These are phyloP conservation scores for Triplophysa dalaica DNA, from an alignment of 2,113 vertebrate genomes.

Conservation along the genomic window DNA sequence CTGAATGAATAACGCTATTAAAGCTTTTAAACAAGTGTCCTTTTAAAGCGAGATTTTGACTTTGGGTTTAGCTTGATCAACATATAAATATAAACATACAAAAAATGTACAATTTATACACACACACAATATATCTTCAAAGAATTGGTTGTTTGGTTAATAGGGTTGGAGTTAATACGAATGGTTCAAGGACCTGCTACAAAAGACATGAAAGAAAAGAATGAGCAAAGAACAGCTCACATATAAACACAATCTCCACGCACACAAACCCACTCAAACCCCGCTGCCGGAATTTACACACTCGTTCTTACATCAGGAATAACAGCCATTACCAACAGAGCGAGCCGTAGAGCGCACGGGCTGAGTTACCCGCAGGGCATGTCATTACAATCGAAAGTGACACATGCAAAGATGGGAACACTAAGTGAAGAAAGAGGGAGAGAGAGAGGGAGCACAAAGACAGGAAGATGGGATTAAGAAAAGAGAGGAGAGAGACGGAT, in stretches of 20 bases:
- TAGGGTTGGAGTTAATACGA: background rate
- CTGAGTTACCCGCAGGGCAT: conserved; percentile 73
- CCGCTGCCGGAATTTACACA: conserved; percentile 69
- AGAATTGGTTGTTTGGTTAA: no score
- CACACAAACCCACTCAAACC: conserved; percentile 29
- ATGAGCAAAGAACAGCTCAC: conserved; percentile 33
- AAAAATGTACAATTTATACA: background rate
- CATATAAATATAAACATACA: background rate
- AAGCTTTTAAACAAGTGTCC: background rate
- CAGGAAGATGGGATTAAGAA: conserved; percentile 27
- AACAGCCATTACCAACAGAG: conserved; percentile 75
- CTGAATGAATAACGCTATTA: background rate
- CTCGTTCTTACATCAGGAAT: conserved; percentile 69
- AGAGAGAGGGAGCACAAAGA: conserved; percentile 31
- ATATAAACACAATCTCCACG: conserved; percentile 16
- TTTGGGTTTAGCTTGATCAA: background rate
- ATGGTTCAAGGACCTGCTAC: conserved; percentile 16
- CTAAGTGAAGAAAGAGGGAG: conserved; percentile 11
- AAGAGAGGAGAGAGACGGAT: conserved; percentile 52
- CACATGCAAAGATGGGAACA: conserved; percentile 70
- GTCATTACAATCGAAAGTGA: conserved; percentile 78
- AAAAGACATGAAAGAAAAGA: conserved; percentile 25
- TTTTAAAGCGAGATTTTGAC: background rate
- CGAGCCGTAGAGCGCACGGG: conserved; percentile 71
- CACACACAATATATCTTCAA: background rate